These are phyloP conservation scores for Lutjanus argentimaculatus DNA, from an alignment of 2,797 vertebrate species.

Conservation along the genomic window DNA sequence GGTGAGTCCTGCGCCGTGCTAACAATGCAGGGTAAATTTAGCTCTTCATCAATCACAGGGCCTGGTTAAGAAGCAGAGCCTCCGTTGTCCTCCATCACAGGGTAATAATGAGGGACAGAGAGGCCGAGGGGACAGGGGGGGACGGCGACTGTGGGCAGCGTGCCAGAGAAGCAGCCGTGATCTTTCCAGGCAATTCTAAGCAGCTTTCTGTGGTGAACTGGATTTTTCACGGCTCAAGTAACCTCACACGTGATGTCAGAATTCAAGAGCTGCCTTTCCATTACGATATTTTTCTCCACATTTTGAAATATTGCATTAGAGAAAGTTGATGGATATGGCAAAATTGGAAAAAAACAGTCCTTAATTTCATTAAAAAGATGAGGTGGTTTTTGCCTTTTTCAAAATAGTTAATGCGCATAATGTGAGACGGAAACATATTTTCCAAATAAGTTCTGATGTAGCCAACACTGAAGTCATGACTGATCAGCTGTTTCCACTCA, in stretches of 20 bases:
- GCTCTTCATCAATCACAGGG: slow-evolving; percentile 52
- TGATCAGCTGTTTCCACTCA: too few species aligned
- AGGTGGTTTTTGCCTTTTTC: too few species aligned
- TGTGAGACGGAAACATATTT: too few species aligned
- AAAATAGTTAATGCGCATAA: too few species aligned
- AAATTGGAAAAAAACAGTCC: too few species aligned
- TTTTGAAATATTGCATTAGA: too few species aligned
- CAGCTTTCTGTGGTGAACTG: background rate
- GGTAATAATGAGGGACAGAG: slow-evolving; percentile 57
- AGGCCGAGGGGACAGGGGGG: background rate
- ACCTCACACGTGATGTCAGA: background rate
- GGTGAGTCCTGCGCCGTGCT: background rate
- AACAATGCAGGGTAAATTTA: slow-evolving; percentile 70
- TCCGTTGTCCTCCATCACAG: slow-evolving; percentile 34
- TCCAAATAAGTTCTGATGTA: too few species aligned
- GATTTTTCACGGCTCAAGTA: background rate
- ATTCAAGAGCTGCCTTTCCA: background rate
- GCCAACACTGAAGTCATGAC: too few species aligned
- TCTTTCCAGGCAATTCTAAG: background rate
- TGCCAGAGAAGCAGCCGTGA: background rate
- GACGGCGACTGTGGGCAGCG: background rate
- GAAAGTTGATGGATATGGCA: too few species aligned
- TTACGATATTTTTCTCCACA: background rate
- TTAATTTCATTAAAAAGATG: too few species aligned
- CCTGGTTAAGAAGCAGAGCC: slow-evolving; percentile 18